phyloP scores from a whole-genome alignment of 2,888 invertebrate species.

The Xestobium rufovillosum region DNA sequence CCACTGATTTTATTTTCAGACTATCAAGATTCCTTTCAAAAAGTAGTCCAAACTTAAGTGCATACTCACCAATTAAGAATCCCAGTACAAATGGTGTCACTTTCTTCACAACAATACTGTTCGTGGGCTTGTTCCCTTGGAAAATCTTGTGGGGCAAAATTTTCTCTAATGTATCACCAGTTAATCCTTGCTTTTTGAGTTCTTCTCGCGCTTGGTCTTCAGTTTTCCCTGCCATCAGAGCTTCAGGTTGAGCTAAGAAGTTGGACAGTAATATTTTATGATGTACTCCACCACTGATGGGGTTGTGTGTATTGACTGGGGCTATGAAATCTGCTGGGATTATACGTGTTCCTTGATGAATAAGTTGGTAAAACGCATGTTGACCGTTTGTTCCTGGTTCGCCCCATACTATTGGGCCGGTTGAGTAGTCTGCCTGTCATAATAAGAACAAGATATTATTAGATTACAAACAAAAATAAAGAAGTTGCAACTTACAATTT shows the following conservation, averaged over 20 bases:
- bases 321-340: slow-evolving; percentile 97
- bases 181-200: slow-evolving; percentile 69
- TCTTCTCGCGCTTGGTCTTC: slow-evolving; percentile 64
- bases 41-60: too few species aligned
- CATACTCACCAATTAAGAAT: slow-evolving; percentile 74
- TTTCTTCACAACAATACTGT: slow-evolving; percentile 88
- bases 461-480: too few species aligned
- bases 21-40: too few species aligned
- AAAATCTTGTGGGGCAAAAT: slow-evolving; percentile 95
- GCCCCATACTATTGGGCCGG: slow-evolving; percentile 89
- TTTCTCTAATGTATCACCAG: slow-evolving; percentile 62
- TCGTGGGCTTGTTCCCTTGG: slow-evolving; percentile 93
- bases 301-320: slow-evolving; percentile 87
- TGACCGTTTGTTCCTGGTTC: slow-evolving; percentile 99
- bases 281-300: slow-evolving; percentile 69
- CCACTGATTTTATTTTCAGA: too few species aligned
- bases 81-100: slow-evolving; percentile 92
- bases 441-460: too few species aligned
- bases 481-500: slow-evolving; percentile 44
- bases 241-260: slow-evolving; percentile 98
- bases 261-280: slow-evolving; percentile 94
- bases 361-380: slow-evolving; percentile 98
- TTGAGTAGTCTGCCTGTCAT: slow-evolving; percentile 49
- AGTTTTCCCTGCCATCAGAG: slow-evolving; percentile 70
- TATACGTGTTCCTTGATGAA: slow-evolving; percentile 83